Conservation (phyloP, 1,140 invertebrate species). For the Linepithema humile region DNA sequence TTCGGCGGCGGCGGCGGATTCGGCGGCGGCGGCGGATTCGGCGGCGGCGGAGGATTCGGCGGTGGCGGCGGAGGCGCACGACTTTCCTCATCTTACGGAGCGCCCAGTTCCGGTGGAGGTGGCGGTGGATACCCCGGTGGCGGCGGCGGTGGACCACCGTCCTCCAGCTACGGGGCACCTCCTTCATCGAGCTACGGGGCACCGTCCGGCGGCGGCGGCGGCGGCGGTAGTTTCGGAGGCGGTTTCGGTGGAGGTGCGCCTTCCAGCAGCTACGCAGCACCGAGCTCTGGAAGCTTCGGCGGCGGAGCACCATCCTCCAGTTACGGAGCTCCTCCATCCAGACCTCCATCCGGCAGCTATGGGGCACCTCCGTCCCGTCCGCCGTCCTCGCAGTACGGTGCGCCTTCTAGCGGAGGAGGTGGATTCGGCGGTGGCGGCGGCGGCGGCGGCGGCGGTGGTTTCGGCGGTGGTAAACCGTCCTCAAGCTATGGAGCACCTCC, state of each 20-base stretch:
- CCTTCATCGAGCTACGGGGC: constrained; percentile 68
- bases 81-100: constrained; percentile 73
- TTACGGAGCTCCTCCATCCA: constrained; percentile 71
- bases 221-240: too few species aligned
- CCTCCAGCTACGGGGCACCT: constrained; percentile 65
- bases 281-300: too few species aligned
- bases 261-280: too few species aligned
- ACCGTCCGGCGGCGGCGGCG: constrained; percentile 35
- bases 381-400: constrained; percentile 81
- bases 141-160: constrained; percentile 73
- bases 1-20: constrained; percentile 69
- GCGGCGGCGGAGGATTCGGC: constrained; percentile 72
- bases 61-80: constrained; percentile 75
- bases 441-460: constrained; percentile 52
- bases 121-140: constrained; percentile 68
- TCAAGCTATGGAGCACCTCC: constrained; percentile 43
- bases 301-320: constrained; percentile 73
- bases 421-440: constrained; percentile 81
- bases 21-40: constrained; percentile 72
- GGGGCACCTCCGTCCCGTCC: constrained; percentile 75
- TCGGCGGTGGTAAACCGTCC: constrained; percentile 74
- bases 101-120: constrained; percentile 65
- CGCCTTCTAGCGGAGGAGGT: constrained; percentile 73
- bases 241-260: too few species aligned
- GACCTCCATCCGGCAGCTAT: constrained; percentile 44